Evolutionary conservation across 2,113 vertebrate species (phyloP), one percentile per base, ranked within the genome.

Genomic region (Lagopus muta): DNA sequence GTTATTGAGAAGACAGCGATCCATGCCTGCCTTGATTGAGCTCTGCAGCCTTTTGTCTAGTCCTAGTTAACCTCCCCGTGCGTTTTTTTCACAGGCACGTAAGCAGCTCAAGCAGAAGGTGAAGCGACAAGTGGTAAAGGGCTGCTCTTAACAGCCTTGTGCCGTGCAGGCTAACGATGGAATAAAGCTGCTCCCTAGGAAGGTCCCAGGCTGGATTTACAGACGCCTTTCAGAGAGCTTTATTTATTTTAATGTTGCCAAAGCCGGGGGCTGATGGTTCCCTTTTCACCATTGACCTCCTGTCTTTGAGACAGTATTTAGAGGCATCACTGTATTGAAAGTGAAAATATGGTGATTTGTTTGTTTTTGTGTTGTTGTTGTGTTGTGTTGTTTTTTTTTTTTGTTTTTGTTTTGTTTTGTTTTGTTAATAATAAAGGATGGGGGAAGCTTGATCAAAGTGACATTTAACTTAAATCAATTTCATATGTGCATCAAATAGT

Each of bases 51-150:
- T 34, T 62, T 73, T 64, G 50, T 89, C 82, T 92, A 21, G 34
- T 78, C 72, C 88, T 71, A 11, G 47, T 95, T 95, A 94, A 88
- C 81, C 75, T 92, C 82, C 75, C 80, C 54, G 69, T 21, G 89
- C 67, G 2, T 48, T 57, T 85, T 36, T 45, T 82, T 38, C 65
- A n/a, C 22, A 1, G 36, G 66, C 74, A 5, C 10, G 1, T 30
- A 42, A 90, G 75, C n/a, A 91, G 86, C 86, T 92, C 91, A n/a
- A 95, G 85, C 78, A 89, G 82, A 76, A 95, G 91, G 57, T 73
- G 88, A 88, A 82, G 81, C 90, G 93, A 95, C 93, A 91, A 95
- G 92, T 92, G 80, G 48, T 78, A 83, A 84, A 86, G 91, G 65
- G 93, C 94, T 85, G 86, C 86, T 96, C 11, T 28, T 91, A 87